A percentile compares a stretch with the other conserved stretches of the same genome.
These are phyloP conservation scores for Montipora efflorescens DNA, from an alignment of 64 coral and sea anemone species.

Conservation along the genomic window DNA sequence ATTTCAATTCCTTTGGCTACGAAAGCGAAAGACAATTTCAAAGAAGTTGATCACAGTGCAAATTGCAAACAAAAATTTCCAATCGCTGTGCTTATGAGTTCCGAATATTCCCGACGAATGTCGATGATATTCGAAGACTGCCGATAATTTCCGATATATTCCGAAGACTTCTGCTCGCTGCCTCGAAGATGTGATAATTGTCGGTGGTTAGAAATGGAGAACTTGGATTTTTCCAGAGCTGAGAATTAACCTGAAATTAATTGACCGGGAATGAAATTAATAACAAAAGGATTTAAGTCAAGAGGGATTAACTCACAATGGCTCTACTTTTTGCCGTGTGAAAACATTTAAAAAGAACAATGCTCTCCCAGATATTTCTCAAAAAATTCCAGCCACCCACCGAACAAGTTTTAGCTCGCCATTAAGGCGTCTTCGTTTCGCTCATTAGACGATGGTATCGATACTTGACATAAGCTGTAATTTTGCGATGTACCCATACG, in stretches of 20 bases:
- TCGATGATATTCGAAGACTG: background rate
- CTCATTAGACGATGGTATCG: background rate
- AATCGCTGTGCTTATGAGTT: background rate
- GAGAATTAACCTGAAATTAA: background rate
- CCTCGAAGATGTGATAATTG: background rate
- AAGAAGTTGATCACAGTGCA: background rate
- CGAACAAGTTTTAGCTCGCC: too few relatives aligned
- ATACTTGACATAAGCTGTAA: too few relatives aligned
- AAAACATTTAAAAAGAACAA: too few relatives aligned
- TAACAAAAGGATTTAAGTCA: background rate
- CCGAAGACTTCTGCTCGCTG: background rate
- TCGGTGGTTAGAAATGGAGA: background rate
- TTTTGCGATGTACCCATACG: too few relatives aligned
- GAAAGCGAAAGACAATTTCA: background rate
- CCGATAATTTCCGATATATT: background rate
- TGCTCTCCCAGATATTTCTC: too few relatives aligned
- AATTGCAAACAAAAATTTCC: background rate
- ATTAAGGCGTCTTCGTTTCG: too few relatives aligned
- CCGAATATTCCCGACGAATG: background rate
- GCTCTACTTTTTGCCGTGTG: too few relatives aligned
- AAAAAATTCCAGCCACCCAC: too few relatives aligned
- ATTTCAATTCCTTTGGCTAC: background rate
- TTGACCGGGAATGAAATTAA: background rate
- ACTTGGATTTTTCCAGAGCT: background rate
- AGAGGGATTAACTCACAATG: background rate